These are phyloP conservation scores for Stigmatopora nigra DNA, from an alignment of 2,113 vertebrate species.

Conservation along the genomic window DNA sequence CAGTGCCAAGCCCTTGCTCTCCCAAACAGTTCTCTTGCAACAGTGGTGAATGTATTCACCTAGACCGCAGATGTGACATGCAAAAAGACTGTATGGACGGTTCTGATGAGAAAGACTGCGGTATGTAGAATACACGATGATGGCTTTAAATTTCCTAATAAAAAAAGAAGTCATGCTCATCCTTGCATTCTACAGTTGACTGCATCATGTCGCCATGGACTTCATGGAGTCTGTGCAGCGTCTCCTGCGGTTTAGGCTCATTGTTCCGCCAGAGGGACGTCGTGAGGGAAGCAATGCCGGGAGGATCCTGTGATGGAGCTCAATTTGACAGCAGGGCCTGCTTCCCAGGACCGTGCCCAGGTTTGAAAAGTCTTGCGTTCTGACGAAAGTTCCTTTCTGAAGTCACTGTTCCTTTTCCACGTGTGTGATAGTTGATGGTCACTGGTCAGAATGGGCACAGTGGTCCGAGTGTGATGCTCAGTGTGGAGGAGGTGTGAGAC, in stretches of 20 bases:
- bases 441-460: slow-evolving; percentile 76
- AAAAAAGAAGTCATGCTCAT: background rate
- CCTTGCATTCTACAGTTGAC: slow-evolving; percentile 60
- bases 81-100: slow-evolving; percentile 74
- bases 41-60: slow-evolving; percentile 77
- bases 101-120: slow-evolving; percentile 77
- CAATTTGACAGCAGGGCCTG: slow-evolving; percentile 77
- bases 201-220: slow-evolving; percentile 78
- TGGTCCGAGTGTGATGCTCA: slow-evolving; percentile 75
- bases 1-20: slow-evolving; percentile 67
- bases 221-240: slow-evolving; percentile 80
- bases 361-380: slow-evolving; percentile 43
- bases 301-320: slow-evolving; percentile 64
- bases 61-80: slow-evolving; percentile 73
- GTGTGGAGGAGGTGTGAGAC: slow-evolving; percentile 76
- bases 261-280: slow-evolving; percentile 73
- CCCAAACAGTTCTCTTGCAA: slow-evolving; percentile 72
- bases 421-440: slow-evolving; percentile 66
- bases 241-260: slow-evolving; percentile 80
- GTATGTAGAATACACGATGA: slow-evolving; percentile 51
- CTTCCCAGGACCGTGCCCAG: slow-evolving; percentile 80
- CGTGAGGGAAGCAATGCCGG: slow-evolving; percentile 61
- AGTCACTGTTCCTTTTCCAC: background rate
- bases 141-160: background rate
- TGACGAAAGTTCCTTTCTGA: background rate